Base-by-base conservation (phyloP, 2,888 invertebrate species). In the Rhamphomyia laevipes region DNA sequence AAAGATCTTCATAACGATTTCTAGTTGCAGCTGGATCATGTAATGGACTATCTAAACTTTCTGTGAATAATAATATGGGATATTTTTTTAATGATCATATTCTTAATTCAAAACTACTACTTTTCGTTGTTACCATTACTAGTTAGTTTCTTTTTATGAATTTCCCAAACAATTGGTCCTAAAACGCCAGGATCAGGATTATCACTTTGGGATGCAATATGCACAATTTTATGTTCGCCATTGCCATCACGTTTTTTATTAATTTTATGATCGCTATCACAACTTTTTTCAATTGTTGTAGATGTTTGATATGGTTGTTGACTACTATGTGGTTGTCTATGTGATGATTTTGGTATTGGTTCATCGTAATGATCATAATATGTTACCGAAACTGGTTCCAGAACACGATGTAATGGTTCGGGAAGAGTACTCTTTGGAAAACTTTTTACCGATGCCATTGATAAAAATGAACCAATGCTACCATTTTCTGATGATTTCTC, bases 381-480 rank as follows among this genome's bases (percentile, higher is more conserved):
- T 1, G 81, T 76, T 12, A 87, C 83, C 56, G 83, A 83, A 0
- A 86, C 81, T 1, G 87, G 86, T 63, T 88, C 87, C 23, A 89
- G 69, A 6, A 88, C 85, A 56, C 82, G 80, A 46, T 82, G 84
- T 12, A 89, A 65, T 0, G 88, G 87, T 62, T 88, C 87, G 4
- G 85, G 85, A 49, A 84, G 78, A 56, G 78, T 78, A 4, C 81
- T 64, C 76, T 82, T 82, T 1, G 89, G 89, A 61, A 89, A 90
- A n/a, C 84, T 81, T 60, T 82, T 84, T 11, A 88, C 82, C 3
- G 88, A 87, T 18, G 86, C 86, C 88, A 89, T 89, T 1, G 88
- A 88, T 6, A 89, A 74, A 61, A 85, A 88, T 0, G 88, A 88
- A 43, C 86, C 85, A 0, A 89, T 78, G 4, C 79, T 78, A 6